Base-by-base conservation (phyloP, 2,113 vertebrate genomes). In the Festucalex cinctus region DNA sequence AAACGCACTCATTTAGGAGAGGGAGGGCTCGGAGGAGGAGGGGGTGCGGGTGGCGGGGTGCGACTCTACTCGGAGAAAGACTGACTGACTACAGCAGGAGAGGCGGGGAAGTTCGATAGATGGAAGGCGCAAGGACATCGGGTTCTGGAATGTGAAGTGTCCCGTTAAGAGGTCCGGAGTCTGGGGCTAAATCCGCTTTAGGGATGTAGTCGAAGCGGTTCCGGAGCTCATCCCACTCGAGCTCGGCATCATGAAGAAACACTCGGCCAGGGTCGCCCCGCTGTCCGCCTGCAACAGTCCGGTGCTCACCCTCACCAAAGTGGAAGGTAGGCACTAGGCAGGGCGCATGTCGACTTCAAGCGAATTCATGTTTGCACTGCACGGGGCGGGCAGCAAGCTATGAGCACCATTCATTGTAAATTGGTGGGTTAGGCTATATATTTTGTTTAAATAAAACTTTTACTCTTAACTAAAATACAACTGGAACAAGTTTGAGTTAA, bases 221-320 rank as follows among this genome's bases (percentile, higher is more conserved):
- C 13, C 70, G 63, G 92, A 90, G 91, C 93, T 93, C 91, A 85
- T 84, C 84, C 89, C 82, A 77, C 85, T 90, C 86, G 91, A 92
- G 91, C 90, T 93, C 93, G 89, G 86, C 93, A 89, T 88, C 90
- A 98, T 98, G 96, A 97, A 95, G 94, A 98, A 98, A 79, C 96
- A 97, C 79, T 98, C 96, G 71, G 95, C 96, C 77, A 86, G 95
- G 92, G 96, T 97, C 62, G 95, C 96, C 86, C 96, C 96, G 71
- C 94, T 96, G 88, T 96, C 95, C 86, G 95, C 96, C 73, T 98
- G 96, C 91, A 95, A 96, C 92, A 97, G 95, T 71, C 96, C 96
- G 75, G 95, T 97, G 74, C 94, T 98, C 88, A 97, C 95, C 85
- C 93, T 98, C 88, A 96, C 95, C 91, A 96, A 96, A 93, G 95